A percentile compares a stretch with the other conserved stretches of the same genome.
Conservation (phyloP, 2,113 vertebrate genomes). For the Pipa parva region DNA sequence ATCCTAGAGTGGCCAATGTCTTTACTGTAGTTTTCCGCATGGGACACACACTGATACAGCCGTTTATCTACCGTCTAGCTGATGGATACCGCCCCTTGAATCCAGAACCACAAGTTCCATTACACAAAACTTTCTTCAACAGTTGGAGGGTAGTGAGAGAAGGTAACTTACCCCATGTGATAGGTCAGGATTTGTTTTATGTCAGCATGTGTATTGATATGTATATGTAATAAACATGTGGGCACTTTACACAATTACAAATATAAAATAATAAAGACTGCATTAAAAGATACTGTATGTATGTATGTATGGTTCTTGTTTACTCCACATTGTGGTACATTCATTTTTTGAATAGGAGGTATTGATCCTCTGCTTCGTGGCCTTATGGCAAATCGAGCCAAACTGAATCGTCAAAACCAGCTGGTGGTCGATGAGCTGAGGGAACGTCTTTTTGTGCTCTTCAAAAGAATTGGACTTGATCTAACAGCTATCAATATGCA, state of each 20-base stretch:
- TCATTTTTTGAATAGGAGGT: constrained; percentile 58
- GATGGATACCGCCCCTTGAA: constrained; percentile 51
- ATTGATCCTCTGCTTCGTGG: constrained; percentile 71
- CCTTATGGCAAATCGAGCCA: constrained; percentile 65
- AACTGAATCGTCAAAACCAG: constrained; percentile 70
- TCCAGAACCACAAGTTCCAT: constrained; percentile 56
- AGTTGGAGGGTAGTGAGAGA: constrained; percentile 76
- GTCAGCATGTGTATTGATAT: background rate
- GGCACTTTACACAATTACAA: no score
- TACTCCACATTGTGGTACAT: no score
- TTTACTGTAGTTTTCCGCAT: constrained; percentile 86
- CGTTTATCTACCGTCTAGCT: constrained; percentile 62
- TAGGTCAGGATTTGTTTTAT: background rate
- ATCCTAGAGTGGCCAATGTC: constrained; percentile 75
- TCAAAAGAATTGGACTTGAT: constrained; percentile 60
- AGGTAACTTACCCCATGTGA: constrained; percentile 56
- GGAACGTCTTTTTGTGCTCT: constrained; percentile 69
- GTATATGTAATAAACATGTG: no score
- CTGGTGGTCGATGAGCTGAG: constrained; percentile 73
- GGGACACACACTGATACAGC: constrained; percentile 77
- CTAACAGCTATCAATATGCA: constrained; percentile 75
- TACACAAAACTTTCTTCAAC: constrained; percentile 72
- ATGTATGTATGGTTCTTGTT: no score
- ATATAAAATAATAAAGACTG: no score
- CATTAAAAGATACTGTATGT: no score